Evolutionary conservation across 2,113 vertebrate species (phyloP).

Genomic region (Mionectes macconnelli): DNA sequence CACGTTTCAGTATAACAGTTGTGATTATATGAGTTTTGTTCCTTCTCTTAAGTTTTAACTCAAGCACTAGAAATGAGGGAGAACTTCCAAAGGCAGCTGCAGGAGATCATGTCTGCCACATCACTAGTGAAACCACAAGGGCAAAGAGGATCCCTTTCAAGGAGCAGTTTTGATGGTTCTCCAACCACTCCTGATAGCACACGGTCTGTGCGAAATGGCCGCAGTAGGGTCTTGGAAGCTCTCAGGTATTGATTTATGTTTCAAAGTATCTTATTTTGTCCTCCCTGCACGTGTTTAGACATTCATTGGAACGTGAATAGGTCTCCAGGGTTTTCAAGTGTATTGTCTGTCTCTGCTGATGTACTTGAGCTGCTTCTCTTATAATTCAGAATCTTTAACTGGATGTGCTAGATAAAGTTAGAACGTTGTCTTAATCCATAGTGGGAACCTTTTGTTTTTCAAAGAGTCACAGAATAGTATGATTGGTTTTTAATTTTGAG

Average conservation of each 20-base stretch:
- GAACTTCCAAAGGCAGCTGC: conserved; percentile 90
- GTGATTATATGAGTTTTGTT: background rate
- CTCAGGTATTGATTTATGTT: conserved; percentile 77
- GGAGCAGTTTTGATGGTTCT: conserved; percentile 73
- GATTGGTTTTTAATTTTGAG: background rate
- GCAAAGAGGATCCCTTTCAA: conserved; percentile 76
- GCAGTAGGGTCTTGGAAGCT: conserved; percentile 88
- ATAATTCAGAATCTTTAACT: background rate
- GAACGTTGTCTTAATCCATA: background rate
- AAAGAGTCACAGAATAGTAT: background rate
- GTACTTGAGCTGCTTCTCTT: background rate
- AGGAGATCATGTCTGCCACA: conserved; percentile 98
- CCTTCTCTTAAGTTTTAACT: conserved; percentile 73
- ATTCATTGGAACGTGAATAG: background rate
- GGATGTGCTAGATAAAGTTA: background rate
- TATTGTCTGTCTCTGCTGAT: background rate
- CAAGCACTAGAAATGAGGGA: conserved; percentile 94
- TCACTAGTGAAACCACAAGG: conserved; percentile 79
- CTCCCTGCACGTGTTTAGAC: background rate
- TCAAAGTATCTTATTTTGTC: background rate
- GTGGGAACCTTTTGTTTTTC: background rate
- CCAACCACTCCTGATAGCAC: conserved; percentile 79
- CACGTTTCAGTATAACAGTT: background rate
- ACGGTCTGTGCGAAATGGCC: conserved; percentile 75
- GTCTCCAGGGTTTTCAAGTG: background rate